phyloP scores from a whole-genome alignment of 2,797 vertebrate species.

The Megalops cyprinoides region DNA sequence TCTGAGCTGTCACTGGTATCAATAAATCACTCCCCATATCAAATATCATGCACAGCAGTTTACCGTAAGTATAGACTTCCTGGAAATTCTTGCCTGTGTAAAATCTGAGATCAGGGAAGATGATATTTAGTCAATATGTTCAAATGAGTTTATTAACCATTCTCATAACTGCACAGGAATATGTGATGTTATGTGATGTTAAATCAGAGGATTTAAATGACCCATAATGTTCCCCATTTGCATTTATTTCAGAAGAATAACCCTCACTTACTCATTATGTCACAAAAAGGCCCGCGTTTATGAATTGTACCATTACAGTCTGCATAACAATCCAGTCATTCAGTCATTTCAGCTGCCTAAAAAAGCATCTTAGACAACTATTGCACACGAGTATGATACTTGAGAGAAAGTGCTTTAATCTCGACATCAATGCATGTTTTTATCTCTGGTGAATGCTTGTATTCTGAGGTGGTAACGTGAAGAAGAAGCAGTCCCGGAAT shows the following conservation, averaged over 20 bases:
- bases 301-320: background rate
- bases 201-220: too few relatives aligned
- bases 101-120: conserved; percentile 37
- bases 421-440: conserved; percentile 6
- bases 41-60: background rate
- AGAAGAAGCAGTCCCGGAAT: conserved; percentile 83
- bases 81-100: conserved; percentile 36
- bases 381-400: too few relatives aligned
- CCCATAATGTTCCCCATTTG: too few relatives aligned
- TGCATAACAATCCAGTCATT: background rate
- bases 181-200: too few relatives aligned
- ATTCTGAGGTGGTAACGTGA: conserved; percentile 60
- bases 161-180: conserved; percentile 32
- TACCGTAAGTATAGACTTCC: conserved; percentile 47
- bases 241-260: background rate
- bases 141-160: conserved; percentile 52
- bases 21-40: conserved; percentile 44
- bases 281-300: background rate
- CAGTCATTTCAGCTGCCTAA: background rate
- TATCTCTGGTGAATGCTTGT: conserved; percentile 34
- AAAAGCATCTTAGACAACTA: too few relatives aligned
- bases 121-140: conserved; percentile 27
- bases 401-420: conserved; percentile 5
- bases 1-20: background rate
- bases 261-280: background rate